These are phyloP conservation scores for Aphidius ervi DNA, from an alignment of 1,140 invertebrate species.

Conservation along the genomic window DNA sequence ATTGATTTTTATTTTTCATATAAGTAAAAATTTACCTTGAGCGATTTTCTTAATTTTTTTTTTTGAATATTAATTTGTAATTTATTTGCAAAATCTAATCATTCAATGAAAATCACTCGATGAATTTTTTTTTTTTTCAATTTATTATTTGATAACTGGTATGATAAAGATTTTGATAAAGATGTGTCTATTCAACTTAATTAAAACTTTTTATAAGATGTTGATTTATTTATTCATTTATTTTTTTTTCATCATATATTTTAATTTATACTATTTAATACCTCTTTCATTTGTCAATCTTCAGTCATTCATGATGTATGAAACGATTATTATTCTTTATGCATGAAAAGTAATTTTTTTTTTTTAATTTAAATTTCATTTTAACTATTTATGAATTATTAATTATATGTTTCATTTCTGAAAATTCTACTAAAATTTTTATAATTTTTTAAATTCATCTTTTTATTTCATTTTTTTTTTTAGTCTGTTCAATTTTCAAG, in stretches of 20 bases:
- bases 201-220: slow-evolving; percentile 43
- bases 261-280: slow-evolving; percentile 11
- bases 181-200: slow-evolving; percentile 34
- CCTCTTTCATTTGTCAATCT: slow-evolving; percentile 2
- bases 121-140: not conserved
- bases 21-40: too few species aligned
- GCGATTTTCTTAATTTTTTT: too few species aligned
- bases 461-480: not conserved
- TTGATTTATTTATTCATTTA: not conserved
- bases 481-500: not conserved
- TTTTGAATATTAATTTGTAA: too few species aligned
- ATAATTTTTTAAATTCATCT: not conserved
- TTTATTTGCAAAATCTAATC: too few species aligned
- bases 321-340: not conserved
- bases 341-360: not conserved
- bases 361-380: not conserved
- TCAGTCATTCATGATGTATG: slow-evolving; percentile 8
- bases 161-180: slow-evolving; percentile 15
- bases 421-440: slow-evolving; percentile 6
- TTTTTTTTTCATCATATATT: slow-evolving; percentile 10
- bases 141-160: slow-evolving; percentile 9
- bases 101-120: too few species aligned
- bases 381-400: not conserved
- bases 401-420: slow-evolving; percentile 7
- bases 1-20: too few species aligned